Percentiles rank a stretch among this genome's conserved stretches.
Conservation (phyloP, 2,113 vertebrate genomes). For the Thamnophis sirtalis region DNA sequence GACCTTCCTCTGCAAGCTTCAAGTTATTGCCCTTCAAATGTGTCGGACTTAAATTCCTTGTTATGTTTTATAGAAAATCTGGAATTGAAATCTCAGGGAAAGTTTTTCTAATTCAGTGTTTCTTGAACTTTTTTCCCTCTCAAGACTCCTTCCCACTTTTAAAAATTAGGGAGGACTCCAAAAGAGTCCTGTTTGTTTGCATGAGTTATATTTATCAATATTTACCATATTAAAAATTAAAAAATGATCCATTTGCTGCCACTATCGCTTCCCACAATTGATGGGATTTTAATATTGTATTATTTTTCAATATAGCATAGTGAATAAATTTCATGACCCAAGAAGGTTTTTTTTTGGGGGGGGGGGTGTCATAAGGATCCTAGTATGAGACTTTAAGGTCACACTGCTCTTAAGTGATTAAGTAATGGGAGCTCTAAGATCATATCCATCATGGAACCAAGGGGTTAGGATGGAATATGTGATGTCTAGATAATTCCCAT, state of each 20-base stretch:
- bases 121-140: neutral
- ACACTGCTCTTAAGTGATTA: neutral
- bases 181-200: neutral
- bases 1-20: neutral
- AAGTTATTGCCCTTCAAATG: neutral
- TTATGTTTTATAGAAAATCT: neutral
- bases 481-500: neutral
- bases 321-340: neutral
- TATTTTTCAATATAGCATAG: neutral
- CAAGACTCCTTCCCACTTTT: neutral
- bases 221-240: neutral
- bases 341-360: neutral
- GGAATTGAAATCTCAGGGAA: neutral
- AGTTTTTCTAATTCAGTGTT: neutral
- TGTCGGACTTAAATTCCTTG: neutral
- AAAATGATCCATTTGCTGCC: neutral
- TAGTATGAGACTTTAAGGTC: neutral
- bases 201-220: neutral
- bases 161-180: neutral
- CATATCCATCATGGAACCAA: neutral
- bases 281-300: neutral
- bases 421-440: neutral
- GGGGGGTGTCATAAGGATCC: neutral
- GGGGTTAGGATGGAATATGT: neutral
- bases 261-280: neutral